Evolutionary conservation across 2,113 vertebrate genomes (phyloP).

Genomic region (Melanotaenia duboulayi): DNA sequence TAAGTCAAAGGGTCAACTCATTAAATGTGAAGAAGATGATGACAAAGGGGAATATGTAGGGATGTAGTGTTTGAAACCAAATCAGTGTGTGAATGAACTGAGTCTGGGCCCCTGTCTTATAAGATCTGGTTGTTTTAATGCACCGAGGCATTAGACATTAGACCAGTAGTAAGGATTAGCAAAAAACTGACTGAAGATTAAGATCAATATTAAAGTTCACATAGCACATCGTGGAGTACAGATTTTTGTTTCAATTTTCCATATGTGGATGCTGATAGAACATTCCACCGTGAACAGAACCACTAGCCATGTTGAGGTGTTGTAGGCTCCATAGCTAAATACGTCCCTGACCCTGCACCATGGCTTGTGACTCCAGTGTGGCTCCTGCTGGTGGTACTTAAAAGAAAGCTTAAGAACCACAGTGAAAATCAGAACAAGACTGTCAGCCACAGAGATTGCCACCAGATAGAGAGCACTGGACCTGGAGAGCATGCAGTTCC

Average conservation of each 20-base stretch:
- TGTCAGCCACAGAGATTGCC: conserved; percentile 78
- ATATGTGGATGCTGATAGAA: conserved; percentile 69
- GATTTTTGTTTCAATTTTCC: conserved; percentile 61
- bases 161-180: conserved; percentile 77
- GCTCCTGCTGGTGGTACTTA: conserved; percentile 60
- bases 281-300: conserved; percentile 74
- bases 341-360: conserved; percentile 76
- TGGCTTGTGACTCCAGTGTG: conserved; percentile 70
- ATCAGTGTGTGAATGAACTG: conserved; percentile 67
- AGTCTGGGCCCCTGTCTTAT: conserved; percentile 46
- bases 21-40: conserved; percentile 76
- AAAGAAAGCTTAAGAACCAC: conserved; percentile 74
- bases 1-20: conserved; percentile 66
- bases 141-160: conserved; percentile 69
- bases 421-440: conserved; percentile 69
- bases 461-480: conserved; percentile 78
- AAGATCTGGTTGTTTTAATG: conserved; percentile 43
- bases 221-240: conserved; percentile 60
- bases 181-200: conserved; percentile 55
- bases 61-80: conserved; percentile 71
- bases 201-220: conserved; percentile 53
- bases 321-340: conserved; percentile 72
- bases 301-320: conserved; percentile 75
- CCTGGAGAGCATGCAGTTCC: conserved; percentile 74
- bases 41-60: conserved; percentile 72